Evolutionary conservation across 2,113 vertebrate genomes (phyloP).

Genomic region (Corythornis cristatus): DNA sequence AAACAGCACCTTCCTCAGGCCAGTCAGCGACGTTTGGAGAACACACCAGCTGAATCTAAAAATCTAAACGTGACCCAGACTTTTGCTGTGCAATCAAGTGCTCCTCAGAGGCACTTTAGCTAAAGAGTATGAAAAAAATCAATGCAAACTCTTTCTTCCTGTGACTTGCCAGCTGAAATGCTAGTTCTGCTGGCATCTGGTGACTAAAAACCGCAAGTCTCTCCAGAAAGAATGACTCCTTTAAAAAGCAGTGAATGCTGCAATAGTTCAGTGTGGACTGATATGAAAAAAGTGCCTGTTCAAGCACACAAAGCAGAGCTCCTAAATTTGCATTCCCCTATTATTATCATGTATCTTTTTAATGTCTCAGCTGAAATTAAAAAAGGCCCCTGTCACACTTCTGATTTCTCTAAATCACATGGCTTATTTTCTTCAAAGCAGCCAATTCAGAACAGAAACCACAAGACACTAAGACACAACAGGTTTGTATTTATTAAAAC

Average conservation of each 20-base stretch:
- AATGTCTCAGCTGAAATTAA: neutral
- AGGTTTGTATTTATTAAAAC: neutral
- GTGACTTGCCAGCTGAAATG: constrained; percentile 38
- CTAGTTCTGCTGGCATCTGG: constrained; percentile 38
- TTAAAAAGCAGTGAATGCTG: constrained; percentile 47
- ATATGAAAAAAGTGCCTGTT: constrained; percentile 36
- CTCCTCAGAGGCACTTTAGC: constrained; percentile 4
- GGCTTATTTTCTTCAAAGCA: neutral
- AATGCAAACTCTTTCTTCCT: constrained; percentile 28
- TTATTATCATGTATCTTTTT: constrained; percentile 33
- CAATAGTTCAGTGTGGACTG: constrained; percentile 6
- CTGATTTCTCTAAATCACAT: neutral
- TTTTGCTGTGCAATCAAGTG: neutral
- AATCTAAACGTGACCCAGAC: neutral
- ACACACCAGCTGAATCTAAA: neutral
- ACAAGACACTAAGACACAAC: neutral
- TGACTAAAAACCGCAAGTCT: constrained; percentile 28
- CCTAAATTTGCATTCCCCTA: neutral
- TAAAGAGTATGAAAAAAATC: neutral
- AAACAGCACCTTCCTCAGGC: neutral
- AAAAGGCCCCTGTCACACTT: neutral
- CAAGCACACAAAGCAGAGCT: constrained; percentile 10
- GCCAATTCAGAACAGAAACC: neutral
- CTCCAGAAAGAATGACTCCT: constrained; percentile 49
- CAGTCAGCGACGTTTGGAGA: neutral